Conservation (phyloP, 64 coral and sea anemone genomes). For the Stylophora pistillata region DNA sequence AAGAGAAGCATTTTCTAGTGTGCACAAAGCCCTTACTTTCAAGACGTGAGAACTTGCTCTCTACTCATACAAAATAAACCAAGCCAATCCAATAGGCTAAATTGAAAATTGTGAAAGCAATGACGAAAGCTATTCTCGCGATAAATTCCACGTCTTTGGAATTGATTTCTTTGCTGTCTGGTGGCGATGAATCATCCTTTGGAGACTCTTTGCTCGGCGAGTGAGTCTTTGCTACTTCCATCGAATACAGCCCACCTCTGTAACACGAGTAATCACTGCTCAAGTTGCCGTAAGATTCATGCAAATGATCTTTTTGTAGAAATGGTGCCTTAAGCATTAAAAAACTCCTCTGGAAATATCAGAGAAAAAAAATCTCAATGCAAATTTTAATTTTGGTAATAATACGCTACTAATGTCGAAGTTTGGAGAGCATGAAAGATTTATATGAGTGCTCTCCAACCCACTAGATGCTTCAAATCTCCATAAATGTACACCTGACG, state of each 20-base stretch:
- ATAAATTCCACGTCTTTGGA: constrained; percentile 1
- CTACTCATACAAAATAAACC: background rate
- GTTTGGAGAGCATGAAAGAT: background rate
- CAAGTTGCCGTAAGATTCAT: background rate
- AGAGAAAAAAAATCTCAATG: background rate
- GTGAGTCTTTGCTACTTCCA: background rate
- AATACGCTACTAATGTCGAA: too few relatives aligned
- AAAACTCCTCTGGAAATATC: background rate
- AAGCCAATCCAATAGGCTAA: constrained; percentile 23
- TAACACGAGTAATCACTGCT: background rate
- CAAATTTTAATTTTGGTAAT: background rate
- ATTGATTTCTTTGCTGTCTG: background rate
- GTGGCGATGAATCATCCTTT: background rate
- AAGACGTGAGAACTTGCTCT: background rate
- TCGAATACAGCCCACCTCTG: background rate
- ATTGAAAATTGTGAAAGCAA: constrained; percentile 40
- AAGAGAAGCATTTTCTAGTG: too few relatives aligned
- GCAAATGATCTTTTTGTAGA: background rate
- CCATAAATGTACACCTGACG: too few relatives aligned
- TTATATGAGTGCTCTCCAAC: too few relatives aligned
- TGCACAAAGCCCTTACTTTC: too few relatives aligned
- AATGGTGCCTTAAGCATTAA: background rate
- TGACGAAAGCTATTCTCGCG: constrained; percentile 32
- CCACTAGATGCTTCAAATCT: too few relatives aligned
- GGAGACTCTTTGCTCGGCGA: background rate